These are phyloP conservation scores for Mus pahari DNA, from an alignment of 2,113 vertebrate genomes.

Conservation along the genomic window DNA sequence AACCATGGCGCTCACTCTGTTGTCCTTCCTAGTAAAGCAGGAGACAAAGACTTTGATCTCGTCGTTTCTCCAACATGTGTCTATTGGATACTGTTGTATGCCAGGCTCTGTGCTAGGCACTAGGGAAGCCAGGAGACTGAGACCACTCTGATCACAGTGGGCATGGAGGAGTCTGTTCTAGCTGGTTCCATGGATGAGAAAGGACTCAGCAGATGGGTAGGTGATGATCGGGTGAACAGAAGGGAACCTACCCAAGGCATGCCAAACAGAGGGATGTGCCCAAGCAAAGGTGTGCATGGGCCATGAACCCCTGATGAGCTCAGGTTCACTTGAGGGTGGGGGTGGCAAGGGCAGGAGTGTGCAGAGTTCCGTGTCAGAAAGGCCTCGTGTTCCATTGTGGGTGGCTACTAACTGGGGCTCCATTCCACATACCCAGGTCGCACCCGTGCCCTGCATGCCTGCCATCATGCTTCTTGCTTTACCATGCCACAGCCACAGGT, in stretches of 20 bases:
- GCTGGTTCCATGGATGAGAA: slow-evolving; percentile 65
- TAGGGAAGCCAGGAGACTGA: slow-evolving; percentile 54
- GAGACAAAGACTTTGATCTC: neutral
- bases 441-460: slow-evolving; percentile 42
- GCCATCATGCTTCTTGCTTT: slow-evolving; percentile 26
- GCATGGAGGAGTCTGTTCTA: slow-evolving; percentile 57
- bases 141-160: slow-evolving; percentile 46
- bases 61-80: neutral
- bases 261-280: slow-evolving; percentile 34
- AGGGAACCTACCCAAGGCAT: neutral
- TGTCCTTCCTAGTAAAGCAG: neutral
- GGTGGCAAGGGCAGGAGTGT: neutral
- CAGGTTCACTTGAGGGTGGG: neutral
- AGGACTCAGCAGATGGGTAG: slow-evolving; percentile 57
- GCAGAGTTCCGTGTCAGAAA: neutral
- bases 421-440: slow-evolving; percentile 1
- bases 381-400: neutral
- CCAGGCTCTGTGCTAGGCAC: slow-evolving; percentile 41
- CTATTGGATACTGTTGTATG: slow-evolving; percentile 27
- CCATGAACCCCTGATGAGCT: neutral
- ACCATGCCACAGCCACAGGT: neutral
- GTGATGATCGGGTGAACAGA: slow-evolving; percentile 43
- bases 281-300: neutral
- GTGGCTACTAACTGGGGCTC: slow-evolving; percentile 1
- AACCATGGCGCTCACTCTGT: neutral